Conservation (phyloP, 2,113 vertebrate species). For the Butastur rufipennis region DNA sequence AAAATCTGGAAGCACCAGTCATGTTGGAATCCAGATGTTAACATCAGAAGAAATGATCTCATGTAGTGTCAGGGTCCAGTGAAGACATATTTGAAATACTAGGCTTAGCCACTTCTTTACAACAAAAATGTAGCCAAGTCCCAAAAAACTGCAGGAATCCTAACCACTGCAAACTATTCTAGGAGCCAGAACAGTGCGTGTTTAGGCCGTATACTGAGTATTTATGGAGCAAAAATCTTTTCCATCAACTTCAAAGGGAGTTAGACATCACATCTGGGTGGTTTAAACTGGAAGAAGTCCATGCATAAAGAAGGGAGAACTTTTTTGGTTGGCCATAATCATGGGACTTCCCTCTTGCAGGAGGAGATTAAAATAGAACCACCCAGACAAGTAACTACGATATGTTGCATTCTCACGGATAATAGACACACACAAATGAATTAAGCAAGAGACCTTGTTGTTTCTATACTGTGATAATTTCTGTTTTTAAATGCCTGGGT, state of each 20-base stretch:
- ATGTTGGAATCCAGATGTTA: not conserved
- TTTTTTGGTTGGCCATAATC: not conserved
- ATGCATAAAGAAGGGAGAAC: slow-evolving; percentile 1
- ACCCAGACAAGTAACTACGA: not conserved
- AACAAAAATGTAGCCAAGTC: not conserved
- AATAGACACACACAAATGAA: not conserved
- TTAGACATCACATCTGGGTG: not conserved
- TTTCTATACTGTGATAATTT: not conserved
- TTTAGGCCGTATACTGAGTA: not conserved
- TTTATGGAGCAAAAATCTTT: not conserved
- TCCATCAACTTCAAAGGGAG: slow-evolving; percentile 16
- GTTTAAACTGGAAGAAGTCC: slow-evolving; percentile 20
- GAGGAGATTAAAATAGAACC: slow-evolving; percentile 35
- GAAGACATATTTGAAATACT: not conserved
- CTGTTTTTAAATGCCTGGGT: slow-evolving; percentile 23
- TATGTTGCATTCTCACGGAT: not conserved
- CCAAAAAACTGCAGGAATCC: not conserved
- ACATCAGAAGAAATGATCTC: not conserved
- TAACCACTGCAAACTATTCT: not conserved
- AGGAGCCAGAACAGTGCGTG: not conserved
- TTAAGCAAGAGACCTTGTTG: slow-evolving; percentile 21
- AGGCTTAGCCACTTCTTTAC: not conserved
- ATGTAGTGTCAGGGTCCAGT: not conserved
- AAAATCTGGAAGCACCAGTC: not conserved
- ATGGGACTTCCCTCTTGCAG: not conserved